phyloP scores from a whole-genome alignment of 2,888 invertebrate species.

The Pseudeuparius sepicola region DNA sequence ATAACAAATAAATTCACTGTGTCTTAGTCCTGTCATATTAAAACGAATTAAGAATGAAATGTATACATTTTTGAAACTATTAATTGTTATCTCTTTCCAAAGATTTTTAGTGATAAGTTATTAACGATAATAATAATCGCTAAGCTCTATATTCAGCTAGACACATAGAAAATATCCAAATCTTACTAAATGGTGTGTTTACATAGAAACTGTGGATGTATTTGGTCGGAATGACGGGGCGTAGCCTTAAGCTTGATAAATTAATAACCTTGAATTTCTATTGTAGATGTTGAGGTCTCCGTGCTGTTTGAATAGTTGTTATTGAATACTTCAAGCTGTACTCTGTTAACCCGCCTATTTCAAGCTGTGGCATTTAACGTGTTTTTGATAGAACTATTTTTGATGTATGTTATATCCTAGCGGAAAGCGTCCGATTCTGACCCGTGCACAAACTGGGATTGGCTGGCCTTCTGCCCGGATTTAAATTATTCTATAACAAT shows the following conservation, averaged over 20 bases:
- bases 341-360: constrained; percentile 36
- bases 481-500: too few relatives aligned
- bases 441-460: too few relatives aligned
- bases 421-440: constrained; percentile 21
- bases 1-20: constrained; percentile 42
- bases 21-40: constrained; percentile 44
- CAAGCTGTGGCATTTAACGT: constrained; percentile 37
- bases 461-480: too few relatives aligned
- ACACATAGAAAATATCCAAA: too few relatives aligned
- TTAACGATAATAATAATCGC: constrained; percentile 33
- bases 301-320: constrained; percentile 31
- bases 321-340: constrained; percentile 33
- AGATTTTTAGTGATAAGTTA: constrained; percentile 40
- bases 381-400: constrained; percentile 37
- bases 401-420: constrained; percentile 28
- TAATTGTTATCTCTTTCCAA: constrained; percentile 42
- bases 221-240: too few relatives aligned
- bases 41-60: constrained; percentile 39
- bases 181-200: too few relatives aligned
- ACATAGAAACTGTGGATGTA: too few relatives aligned
- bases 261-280: constrained; percentile 31
- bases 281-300: too few relatives aligned
- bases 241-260: too few relatives aligned
- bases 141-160: constrained; percentile 35
- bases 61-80: constrained; percentile 40